Evolutionary conservation across 2,888 invertebrate genomes (phyloP), one percentile per base, ranked within the genome.

Genomic region (Heliconius ismenius): DNA sequence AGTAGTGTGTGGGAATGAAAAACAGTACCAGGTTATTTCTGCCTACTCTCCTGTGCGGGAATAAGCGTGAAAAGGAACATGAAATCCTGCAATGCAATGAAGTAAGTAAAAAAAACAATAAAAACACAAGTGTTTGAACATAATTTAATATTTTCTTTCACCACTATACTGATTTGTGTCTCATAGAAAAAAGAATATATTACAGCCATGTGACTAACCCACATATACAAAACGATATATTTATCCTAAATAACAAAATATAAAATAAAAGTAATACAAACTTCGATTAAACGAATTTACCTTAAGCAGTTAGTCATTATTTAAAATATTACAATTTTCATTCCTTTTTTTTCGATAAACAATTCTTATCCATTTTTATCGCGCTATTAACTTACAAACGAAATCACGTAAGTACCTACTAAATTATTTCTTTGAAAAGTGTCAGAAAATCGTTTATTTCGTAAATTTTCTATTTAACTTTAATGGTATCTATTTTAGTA

Each of bases 151-250:
- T 80, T 82, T 79, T 80, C 80, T 79, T 80, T 80, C 80, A 82
- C 79, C 79, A 79, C 83, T 81, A 81, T 80, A 84, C 83, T 84
- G 81, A 86, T 87, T 84, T 86, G 86, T 84, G 84, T 84, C 83
- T 83, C 81, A 82, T 83, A 83, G 81, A 83, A 84, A 83, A 58
- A 81, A 82, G 78, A 81, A 83, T 76, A 86, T 88, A 86, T 76
- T 73, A 76, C 88, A 88, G 86, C 83, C 83, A 83, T 83, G 81
- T 79, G 79, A 79, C 76, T 73, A 79, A 75, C 74, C 75, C 77
- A 78, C 78, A 72, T 36, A 78, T 72, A 77, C 78, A 76, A 73
- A 76, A 39, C 21, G 60, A 73, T 74, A 77, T 67, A 62, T 60
- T 69, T 69, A 70, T 69, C 74, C 39, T 69, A 77, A 70, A 70